A percentile compares a stretch with the other conserved stretches of the same genome.
phyloP scores from a whole-genome alignment of 1,140 invertebrate species.

The Parasteatoda tepidariorum region DNA sequence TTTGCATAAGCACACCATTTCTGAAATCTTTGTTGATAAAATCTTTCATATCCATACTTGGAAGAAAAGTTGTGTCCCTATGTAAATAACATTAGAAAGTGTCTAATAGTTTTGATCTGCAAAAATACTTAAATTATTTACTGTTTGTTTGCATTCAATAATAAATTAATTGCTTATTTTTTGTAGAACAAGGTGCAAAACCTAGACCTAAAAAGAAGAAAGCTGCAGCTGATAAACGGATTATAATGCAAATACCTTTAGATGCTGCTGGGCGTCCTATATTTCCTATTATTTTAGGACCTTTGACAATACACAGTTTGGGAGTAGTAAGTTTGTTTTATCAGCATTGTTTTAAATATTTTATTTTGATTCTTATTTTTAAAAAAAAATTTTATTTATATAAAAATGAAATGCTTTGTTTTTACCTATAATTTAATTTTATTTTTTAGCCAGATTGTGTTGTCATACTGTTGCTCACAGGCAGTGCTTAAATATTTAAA shows the following conservation, averaged over 20 bases:
- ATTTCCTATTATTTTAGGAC: conserved; percentile 80
- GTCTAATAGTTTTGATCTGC: too few relatives aligned
- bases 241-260: conserved; percentile 76
- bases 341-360: too few relatives aligned
- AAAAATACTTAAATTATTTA: too few relatives aligned
- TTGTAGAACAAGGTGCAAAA: conserved; percentile 63
- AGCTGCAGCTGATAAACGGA: conserved; percentile 66
- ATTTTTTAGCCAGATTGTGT: not conserved
- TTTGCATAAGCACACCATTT: too few relatives aligned
- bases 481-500: too few relatives aligned
- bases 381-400: conserved; percentile 30
- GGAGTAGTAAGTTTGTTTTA: conserved; percentile 75
- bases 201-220: conserved; percentile 64
- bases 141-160: too few relatives aligned
- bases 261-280: conserved; percentile 78
- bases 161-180: not conserved
- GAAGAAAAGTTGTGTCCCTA: too few relatives aligned
- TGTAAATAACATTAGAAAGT: too few relatives aligned
- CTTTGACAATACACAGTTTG: conserved; percentile 80
- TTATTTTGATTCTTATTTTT: conserved; percentile 22
- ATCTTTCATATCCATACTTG: too few relatives aligned
- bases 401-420: not conserved
- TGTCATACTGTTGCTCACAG: not conserved
- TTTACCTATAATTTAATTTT: not conserved
- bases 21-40: too few relatives aligned